Conservation (phyloP, 2,113 vertebrate genomes). For the Catagonus wagneri region DNA sequence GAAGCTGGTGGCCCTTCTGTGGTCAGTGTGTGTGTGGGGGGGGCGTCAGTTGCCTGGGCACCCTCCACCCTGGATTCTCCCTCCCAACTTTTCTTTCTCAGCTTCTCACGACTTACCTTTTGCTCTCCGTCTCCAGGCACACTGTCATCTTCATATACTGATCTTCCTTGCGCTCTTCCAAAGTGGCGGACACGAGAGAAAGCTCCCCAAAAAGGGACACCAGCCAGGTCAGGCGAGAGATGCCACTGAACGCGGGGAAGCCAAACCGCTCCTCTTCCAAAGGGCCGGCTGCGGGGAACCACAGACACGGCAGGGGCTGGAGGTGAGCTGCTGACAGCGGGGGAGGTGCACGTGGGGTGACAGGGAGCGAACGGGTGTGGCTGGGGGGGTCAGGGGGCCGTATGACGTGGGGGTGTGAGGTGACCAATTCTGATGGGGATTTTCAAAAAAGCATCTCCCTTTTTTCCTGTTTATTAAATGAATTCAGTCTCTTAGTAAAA, state of each 20-base stretch:
- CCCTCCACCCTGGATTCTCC: too few species aligned
- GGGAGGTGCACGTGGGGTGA: not conserved
- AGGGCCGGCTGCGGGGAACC: constrained; percentile 86
- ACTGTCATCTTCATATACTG: constrained; percentile 93
- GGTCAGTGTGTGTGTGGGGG: too few species aligned
- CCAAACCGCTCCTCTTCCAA: constrained; percentile 90
- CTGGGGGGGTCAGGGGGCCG: not conserved
- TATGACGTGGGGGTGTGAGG: rapidly evolving
- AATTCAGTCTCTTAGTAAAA: constrained; percentile 28
- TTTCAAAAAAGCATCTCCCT: not conserved
- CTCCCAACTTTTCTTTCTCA: too few species aligned
- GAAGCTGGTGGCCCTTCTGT: not conserved
- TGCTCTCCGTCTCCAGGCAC: constrained; percentile 89
- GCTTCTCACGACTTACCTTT: constrained; percentile 86
- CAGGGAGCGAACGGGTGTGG: not conserved
- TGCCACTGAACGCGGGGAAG: constrained; percentile 93
- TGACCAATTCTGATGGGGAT: not conserved
- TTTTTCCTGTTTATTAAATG: not conserved
- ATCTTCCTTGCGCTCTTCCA: constrained; percentile 87
- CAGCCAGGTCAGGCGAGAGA: constrained; percentile 95
- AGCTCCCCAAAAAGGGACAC: constrained; percentile 96
- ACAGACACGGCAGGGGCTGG: not conserved
- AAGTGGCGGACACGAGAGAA: constrained; percentile 88
- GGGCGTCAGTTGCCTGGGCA: too few species aligned
- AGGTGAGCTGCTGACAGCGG: not conserved